Conservation (phyloP, 2,797 vertebrate species). For the Salmo trutta region DNA sequence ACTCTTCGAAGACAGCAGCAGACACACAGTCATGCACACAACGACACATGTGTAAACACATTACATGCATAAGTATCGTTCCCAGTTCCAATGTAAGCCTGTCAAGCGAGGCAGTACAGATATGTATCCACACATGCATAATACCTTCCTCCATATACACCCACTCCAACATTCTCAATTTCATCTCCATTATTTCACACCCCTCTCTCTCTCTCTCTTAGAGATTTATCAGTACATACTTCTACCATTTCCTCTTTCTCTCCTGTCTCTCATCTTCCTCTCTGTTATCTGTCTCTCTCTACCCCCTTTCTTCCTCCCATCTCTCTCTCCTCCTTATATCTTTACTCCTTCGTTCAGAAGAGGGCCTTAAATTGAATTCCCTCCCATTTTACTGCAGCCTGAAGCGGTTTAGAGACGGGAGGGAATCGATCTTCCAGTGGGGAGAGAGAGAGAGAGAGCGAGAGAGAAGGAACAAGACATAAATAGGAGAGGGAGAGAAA, state of each 20-base stretch:
- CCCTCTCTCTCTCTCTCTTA: background rate
- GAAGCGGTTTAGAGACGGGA: background rate
- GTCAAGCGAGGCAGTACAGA: slow-evolving; percentile 39
- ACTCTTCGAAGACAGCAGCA: background rate
- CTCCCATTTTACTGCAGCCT: background rate
- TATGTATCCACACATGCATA: too few relatives aligned
- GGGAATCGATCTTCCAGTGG: slow-evolving; percentile 6
- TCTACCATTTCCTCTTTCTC: background rate
- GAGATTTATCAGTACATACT: too few relatives aligned
- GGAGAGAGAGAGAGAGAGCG: background rate
- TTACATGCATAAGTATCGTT: background rate
- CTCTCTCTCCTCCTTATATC: background rate
- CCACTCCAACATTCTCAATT: background rate
- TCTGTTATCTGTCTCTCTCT: background rate
- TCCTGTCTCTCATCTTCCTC: background rate
- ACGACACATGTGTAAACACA: slow-evolving; percentile 18
- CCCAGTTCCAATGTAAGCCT: slow-evolving; percentile 30
- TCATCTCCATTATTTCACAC: background rate
- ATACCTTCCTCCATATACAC: too few relatives aligned
- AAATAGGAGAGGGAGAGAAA: slow-evolving; percentile 8
- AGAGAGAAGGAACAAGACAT: slow-evolving; percentile 15
- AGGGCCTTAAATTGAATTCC: slow-evolving; percentile 3
- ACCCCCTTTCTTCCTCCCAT: background rate
- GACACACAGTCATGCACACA: slow-evolving; percentile 3
- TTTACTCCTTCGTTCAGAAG: background rate